Percentiles rank a stretch among this genome's conserved stretches.
These are phyloP conservation scores for Eumacrocentrus americanus DNA, from an alignment of 2,888 invertebrate species.

Conservation along the genomic window DNA sequence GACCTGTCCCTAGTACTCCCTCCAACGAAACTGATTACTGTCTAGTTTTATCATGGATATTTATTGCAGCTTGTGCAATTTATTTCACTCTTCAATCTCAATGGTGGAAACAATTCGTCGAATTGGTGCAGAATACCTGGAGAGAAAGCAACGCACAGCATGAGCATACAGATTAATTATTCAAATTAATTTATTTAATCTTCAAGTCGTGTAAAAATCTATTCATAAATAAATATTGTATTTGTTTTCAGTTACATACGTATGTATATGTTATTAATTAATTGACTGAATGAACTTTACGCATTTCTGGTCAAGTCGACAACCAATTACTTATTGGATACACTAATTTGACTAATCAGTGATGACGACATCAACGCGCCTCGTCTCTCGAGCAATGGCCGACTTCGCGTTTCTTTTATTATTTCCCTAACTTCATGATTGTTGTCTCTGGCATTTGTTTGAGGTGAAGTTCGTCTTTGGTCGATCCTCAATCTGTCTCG, in stretches of 20 bases:
- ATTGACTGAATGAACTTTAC: background rate
- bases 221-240: background rate
- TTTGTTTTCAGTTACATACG: too few species aligned
- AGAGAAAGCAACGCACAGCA: conserved; percentile 84
- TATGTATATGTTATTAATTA: too few species aligned
- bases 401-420: conserved; percentile 34
- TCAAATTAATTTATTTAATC: background rate
- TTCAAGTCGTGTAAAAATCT: background rate
- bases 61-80: conserved; percentile 75
- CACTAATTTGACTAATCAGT: background rate
- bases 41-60: conserved; percentile 82
- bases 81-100: conserved; percentile 80
- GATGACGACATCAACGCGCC: conserved; percentile 7
- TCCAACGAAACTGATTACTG: conserved; percentile 81
- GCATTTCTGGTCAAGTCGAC: conserved; percentile 1
- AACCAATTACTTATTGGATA: background rate
- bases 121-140: conserved; percentile 86
- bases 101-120: conserved; percentile 80
- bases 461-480: conserved; percentile 59
- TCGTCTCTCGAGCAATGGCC: conserved; percentile 28
- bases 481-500: conserved; percentile 34
- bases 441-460: conserved; percentile 59
- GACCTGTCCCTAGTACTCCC: conserved; percentile 81
- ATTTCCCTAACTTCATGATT: conserved; percentile 53
- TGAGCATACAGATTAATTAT: conserved; percentile 72